Base-by-base conservation (phyloP, 2,888 invertebrate species). In the Lagria hirta region DNA sequence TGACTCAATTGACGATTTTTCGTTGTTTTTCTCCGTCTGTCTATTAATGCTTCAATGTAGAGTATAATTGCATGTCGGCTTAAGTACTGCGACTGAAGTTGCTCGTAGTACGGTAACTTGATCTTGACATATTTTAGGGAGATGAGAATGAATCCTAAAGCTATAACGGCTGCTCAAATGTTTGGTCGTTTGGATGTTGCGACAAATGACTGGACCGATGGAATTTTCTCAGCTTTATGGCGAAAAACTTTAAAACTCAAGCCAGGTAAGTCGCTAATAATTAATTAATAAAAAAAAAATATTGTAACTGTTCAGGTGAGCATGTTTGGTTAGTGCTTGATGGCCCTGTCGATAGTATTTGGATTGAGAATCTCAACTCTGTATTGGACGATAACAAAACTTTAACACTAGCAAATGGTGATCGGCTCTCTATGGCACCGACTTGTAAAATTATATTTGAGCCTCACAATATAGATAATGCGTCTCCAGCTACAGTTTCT, bases 131-230 rank as follows among this genome's bases (percentile, higher is more conserved):
- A n/a, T n/a, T n/a, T n/a, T n/a, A 66, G 88, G 54, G 96, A 97
- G 76, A 93, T 96, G 93, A 77, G 96, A 53, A 96, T 97, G 96
- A 97, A 97, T 72, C 97, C 97, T 0, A 97, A 97, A 74, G 91
- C 96, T 8, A 96, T 97, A 62, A 96, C 96, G 7, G 91, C 96
- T 0, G 85, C 95, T 0, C 96, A 97, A 76, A 97, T 97, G 97
- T 97, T 97, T 68, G 97, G 97, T 0, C 81, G 93, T 15, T 74
- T 96, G 12, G 96, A 97, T 65, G 96, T 97, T 0, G 95, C 96
- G 2, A 97, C 96, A 1, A 97, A 97, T 65, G 97, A 97, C 65
- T 97, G 97, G 97, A 97, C 96, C 0, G 96, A 97, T 69, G 97
- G 97, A 3, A 95, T 97, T 61, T 97, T 97, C 72, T 95, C 96